Percentiles rank a stretch among this genome's conserved stretches.
Evolutionary conservation across 2,113 vertebrate species (phyloP).

Genomic region (Ondatra zibethicus): DNA sequence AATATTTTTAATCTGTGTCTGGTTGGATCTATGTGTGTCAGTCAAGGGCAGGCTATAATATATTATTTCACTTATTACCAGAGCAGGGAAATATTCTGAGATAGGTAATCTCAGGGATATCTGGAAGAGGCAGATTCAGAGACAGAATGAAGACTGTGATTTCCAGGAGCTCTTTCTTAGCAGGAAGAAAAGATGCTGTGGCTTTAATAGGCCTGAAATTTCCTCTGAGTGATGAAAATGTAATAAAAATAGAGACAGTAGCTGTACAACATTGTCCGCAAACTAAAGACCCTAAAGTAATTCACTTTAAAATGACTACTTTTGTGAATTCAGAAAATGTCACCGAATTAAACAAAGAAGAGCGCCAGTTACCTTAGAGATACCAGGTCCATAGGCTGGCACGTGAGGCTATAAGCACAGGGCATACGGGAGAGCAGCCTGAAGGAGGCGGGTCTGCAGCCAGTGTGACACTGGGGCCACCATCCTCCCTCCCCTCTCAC

Average conservation of each 20-base stretch:
- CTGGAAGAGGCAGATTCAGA: not conserved
- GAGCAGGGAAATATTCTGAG: not conserved
- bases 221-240: not conserved
- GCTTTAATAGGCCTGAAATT: not conserved
- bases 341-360: not conserved
- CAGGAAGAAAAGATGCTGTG: not conserved
- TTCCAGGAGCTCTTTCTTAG: not conserved
- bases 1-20: not conserved
- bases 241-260: slow-evolving; percentile 22
- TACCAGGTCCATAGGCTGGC: not conserved
- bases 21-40: not conserved
- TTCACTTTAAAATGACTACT: slow-evolving; percentile 27
- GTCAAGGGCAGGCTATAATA: not conserved
- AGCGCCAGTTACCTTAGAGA: not conserved
- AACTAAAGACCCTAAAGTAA: not conserved
- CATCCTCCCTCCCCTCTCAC: not conserved
- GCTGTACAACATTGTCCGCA: not conserved
- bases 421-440: not conserved
- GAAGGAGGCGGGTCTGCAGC: not conserved
- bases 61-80: not conserved
- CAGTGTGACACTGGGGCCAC: not conserved
- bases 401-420: not conserved
- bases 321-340: slow-evolving; percentile 21
- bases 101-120: not conserved
- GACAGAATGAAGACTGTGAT: slow-evolving; percentile 1